These are phyloP conservation scores for Brachypterus glaber DNA, from an alignment of 2,888 invertebrate species.

Conservation along the genomic window DNA sequence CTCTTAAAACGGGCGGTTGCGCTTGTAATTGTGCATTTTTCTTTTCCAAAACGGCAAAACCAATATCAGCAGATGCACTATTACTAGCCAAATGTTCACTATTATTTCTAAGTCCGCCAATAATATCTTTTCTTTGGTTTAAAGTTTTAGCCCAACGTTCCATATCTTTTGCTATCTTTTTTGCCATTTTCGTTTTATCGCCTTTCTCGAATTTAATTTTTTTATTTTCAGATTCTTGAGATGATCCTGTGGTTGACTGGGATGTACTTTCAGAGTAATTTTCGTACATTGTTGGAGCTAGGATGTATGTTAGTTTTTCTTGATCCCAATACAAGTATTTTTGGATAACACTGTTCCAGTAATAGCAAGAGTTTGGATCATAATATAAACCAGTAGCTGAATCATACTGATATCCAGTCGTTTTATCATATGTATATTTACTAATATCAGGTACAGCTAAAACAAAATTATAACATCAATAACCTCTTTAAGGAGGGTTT, in stretches of 20 bases:
- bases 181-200: slow-evolving; percentile 94
- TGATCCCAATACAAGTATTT: slow-evolving; percentile 95
- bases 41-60: slow-evolving; percentile 84
- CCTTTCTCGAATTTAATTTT: slow-evolving; percentile 68
- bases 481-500: too few relatives aligned
- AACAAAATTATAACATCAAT: slow-evolving; percentile 28
- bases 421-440: slow-evolving; percentile 87
- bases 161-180: slow-evolving; percentile 95
- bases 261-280: slow-evolving; percentile 19
- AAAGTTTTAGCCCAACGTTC: slow-evolving; percentile 93
- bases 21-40: slow-evolving; percentile 38
- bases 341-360: slow-evolving; percentile 83
- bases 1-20: slow-evolving; percentile 20
- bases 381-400: slow-evolving; percentile 88
- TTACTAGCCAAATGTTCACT: slow-evolving; percentile 25
- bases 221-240: slow-evolving; percentile 44
- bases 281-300: slow-evolving; percentile 39
- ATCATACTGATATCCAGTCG: slow-evolving; percentile 95
- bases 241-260: not conserved
- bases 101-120: slow-evolving; percentile 27
- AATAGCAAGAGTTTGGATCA: slow-evolving; percentile 92
- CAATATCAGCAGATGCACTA: slow-evolving; percentile 82
- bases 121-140: slow-evolving; percentile 86
- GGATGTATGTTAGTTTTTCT: slow-evolving; percentile 53
- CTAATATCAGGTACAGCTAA: slow-evolving; percentile 75